Percentiles rank a stretch among this genome's conserved stretches.
Conservation (phyloP, 2,113 vertebrate species). For the Tursiops truncatus region DNA sequence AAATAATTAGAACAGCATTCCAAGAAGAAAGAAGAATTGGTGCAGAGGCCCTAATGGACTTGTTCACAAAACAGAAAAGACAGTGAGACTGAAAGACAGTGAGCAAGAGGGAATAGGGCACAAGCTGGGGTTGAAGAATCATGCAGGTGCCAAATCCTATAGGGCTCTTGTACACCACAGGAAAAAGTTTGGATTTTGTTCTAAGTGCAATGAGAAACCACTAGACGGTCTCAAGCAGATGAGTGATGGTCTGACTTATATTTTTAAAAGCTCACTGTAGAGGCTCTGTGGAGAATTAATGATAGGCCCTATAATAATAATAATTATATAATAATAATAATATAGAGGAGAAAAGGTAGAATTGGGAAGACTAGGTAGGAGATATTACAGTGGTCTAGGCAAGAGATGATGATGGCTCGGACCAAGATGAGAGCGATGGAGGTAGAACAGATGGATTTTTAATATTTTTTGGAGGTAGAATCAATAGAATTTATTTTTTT, state of each 20-base stretch:
- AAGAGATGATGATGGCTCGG: neutral
- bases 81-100: neutral
- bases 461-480: neutral
- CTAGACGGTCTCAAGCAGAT: neutral
- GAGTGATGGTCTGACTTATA: neutral
- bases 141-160: neutral
- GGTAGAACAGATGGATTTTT: neutral
- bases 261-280: neutral
- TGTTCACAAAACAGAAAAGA: slow-evolving; percentile 21
- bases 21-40: neutral
- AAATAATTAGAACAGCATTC: neutral
- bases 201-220: neutral
- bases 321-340: neutral
- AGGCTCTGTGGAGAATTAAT: neutral
- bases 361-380: neutral
- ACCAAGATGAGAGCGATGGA: neutral
- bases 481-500: neutral
- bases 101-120: neutral
- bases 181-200: neutral
- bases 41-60: neutral
- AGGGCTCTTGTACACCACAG: neutral
- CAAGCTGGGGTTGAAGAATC: neutral
- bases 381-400: neutral
- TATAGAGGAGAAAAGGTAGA: neutral
- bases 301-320: neutral